phyloP scores from a whole-genome alignment of 2,888 invertebrate species.

The Drosophila flavopinicola region DNA sequence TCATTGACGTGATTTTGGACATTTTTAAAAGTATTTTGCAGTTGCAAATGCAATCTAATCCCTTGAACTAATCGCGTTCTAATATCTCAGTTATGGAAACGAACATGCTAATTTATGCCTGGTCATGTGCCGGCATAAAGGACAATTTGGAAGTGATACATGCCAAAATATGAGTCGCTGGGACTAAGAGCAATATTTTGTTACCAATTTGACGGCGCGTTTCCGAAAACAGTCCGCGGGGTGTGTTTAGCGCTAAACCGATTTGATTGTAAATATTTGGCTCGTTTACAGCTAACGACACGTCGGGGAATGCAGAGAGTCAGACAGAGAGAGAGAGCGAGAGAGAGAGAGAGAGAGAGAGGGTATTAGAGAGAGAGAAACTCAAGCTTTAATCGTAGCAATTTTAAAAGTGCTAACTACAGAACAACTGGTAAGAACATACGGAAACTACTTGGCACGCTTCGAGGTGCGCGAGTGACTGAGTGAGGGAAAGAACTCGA shows the following conservation, averaged over 20 bases:
- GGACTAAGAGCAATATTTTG: background rate
- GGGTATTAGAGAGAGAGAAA: background rate
- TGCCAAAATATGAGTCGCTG: constrained; percentile 1
- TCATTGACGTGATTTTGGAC: no score
- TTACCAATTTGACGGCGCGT: constrained; percentile 19
- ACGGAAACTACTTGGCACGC: constrained; percentile 55
- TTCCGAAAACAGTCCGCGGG: constrained; percentile 41
- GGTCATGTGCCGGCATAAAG: constrained; percentile 2
- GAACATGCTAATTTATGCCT: constrained; percentile 11
- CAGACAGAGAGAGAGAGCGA: background rate
- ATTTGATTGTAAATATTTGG: constrained; percentile 63
- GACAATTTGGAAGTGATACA: constrained; percentile 9
- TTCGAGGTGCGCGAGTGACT: constrained; percentile 34
- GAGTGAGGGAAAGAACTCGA: constrained; percentile 58
- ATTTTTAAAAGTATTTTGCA: background rate
- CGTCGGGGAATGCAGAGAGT: constrained; percentile 43
- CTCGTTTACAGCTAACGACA: constrained; percentile 56
- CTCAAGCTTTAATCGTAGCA: constrained; percentile 30
- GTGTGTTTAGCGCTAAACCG: constrained; percentile 56
- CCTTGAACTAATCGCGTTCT: no score
- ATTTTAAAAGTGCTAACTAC: constrained; percentile 39
- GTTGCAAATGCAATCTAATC: no score
- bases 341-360: background rate
- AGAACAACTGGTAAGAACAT: constrained; percentile 22
- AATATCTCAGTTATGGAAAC: no score